A percentile compares a stretch with the other conserved stretches of the same genome.
These are phyloP conservation scores for Plecotus auritus DNA, from an alignment of 2,113 vertebrate species.

Conservation along the genomic window DNA sequence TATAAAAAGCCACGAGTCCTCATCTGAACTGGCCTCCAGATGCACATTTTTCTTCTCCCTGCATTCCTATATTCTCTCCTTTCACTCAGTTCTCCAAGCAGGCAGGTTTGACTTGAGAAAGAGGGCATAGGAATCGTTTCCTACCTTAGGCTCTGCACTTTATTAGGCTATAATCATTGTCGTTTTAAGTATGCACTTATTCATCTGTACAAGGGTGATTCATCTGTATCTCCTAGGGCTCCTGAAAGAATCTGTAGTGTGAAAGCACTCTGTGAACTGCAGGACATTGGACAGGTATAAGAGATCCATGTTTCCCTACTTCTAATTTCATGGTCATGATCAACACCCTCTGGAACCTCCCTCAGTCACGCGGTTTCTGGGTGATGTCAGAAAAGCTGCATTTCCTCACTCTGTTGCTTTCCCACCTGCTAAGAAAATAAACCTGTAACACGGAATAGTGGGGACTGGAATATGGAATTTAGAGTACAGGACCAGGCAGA, in stretches of 20 bases:
- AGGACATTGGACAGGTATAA: background rate
- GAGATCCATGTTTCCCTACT: background rate
- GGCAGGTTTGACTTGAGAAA: background rate
- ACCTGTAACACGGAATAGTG: background rate
- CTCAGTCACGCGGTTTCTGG: background rate
- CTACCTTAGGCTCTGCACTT: background rate
- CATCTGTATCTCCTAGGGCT: background rate
- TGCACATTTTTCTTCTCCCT: background rate
- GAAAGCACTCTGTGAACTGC: background rate
- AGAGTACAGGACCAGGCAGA: background rate
- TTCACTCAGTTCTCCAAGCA: background rate
- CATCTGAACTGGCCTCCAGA: background rate
- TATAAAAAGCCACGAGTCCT: background rate
- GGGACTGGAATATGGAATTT: background rate
- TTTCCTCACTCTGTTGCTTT: background rate
- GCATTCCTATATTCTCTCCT: background rate
- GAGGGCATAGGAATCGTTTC: rapidly evolving
- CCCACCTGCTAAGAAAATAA: background rate
- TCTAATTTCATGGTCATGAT: background rate
- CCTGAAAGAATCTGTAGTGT: background rate
- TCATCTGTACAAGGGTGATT: background rate
- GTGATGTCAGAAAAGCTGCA: background rate
- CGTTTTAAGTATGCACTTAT: background rate
- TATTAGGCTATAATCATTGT: background rate
- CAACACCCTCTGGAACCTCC: background rate